Evolutionary conservation across 2,888 invertebrate genomes (phyloP).

Genomic region (Beris morrisii): DNA sequence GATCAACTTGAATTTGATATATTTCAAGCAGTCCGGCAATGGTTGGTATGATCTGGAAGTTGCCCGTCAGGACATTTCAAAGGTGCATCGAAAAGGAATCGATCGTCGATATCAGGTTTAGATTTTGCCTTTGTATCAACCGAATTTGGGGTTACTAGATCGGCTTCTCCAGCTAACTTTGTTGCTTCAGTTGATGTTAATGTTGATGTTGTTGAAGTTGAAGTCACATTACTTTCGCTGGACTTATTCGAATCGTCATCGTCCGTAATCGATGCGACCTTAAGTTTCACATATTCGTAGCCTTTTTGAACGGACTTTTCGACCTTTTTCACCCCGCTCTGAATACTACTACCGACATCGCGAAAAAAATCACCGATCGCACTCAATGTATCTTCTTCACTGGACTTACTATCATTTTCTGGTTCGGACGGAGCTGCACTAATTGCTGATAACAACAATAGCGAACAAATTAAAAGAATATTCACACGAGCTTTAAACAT

Average conservation of each 20-base stretch:
- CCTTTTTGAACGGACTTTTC: slow-evolving; percentile 47
- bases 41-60: slow-evolving; percentile 17
- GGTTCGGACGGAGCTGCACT: not conserved
- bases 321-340: slow-evolving; percentile 47
- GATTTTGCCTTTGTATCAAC: not conserved
- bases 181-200: no score
- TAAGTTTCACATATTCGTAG: slow-evolving; percentile 22
- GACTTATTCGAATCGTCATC: not conserved
- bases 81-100: slow-evolving; percentile 26
- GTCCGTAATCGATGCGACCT: slow-evolving; percentile 16
- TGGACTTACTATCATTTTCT: slow-evolving; percentile 15
- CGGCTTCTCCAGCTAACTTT: not conserved
- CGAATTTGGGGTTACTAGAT: not conserved
- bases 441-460: no score
- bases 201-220: no score
- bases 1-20: no score
- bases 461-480: no score
- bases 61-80: slow-evolving; percentile 14
- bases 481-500: no score
- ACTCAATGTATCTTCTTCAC: slow-evolving; percentile 7
- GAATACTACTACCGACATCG: slow-evolving; percentile 49
- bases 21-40: slow-evolving; percentile 6
- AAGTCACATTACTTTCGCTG: no score
- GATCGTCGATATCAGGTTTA: slow-evolving; percentile 7
- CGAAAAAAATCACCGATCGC: slow-evolving; percentile 1